Base-by-base conservation (phyloP, 2,888 invertebrate species). In the Lasioglossum zephyrum region DNA sequence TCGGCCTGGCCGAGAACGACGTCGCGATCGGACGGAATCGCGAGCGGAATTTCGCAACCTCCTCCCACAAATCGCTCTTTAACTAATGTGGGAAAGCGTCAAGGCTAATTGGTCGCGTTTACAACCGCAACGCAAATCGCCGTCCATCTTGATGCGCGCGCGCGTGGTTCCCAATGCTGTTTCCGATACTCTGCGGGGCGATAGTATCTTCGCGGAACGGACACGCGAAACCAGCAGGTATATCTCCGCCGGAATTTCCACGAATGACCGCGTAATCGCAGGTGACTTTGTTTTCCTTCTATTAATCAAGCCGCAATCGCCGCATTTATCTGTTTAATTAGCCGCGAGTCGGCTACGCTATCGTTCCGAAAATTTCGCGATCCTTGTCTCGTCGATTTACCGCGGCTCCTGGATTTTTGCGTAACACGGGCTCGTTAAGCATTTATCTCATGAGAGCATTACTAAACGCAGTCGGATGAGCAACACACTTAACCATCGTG, bases 11-110 rank as follows among this genome's bases (percentile, higher is more conserved):
- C 78, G 84, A 39, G 53, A 47, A 84, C 81, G 87, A 89, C 78
- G 79, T 79, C 41, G 82, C 41, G 57, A 88, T 91, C 79, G 66
- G 13, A 77, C 87, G 73, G 87, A 86, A 91, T 89, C 84, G 79
- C 81, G 77, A 82, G 82, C 82, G 85, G 82, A 91, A 92, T 92
- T 93, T 92, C 92, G 86, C 85, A 92, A 92, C 85, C 80, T 47
- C 80, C 88, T 53, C 79, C 80, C 87, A 79, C 88, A 70, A 69
- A 79, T 76, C 86, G 79, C 0, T 53, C 13, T 60, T 72, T 86
- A 89, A 92, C 86, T 93, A 91, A 93, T 92, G 92, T 91, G 92
- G 88, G 93, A 93, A 93, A 92, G 82, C 86, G 82, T 81, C 84
- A 89, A 91, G 90, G 89, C 85, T 92, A 92, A 92, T 92, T 89